These are phyloP conservation scores for Xenopus tropicalis DNA, from an alignment of 2,113 vertebrate genomes.

Conservation along the genomic window DNA sequence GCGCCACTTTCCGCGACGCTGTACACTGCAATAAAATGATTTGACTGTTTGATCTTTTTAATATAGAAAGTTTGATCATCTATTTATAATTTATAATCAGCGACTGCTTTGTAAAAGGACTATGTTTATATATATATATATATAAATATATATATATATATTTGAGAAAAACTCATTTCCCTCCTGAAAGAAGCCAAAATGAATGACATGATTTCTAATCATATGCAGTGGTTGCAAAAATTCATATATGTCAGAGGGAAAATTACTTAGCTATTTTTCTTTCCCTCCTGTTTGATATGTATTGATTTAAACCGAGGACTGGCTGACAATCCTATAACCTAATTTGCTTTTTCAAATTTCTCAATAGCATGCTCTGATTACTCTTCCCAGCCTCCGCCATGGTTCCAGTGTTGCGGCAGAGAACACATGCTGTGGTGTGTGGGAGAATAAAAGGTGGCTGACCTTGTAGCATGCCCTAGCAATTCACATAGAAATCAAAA, in stretches of 20 bases:
- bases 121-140: background rate
- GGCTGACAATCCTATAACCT: constrained; percentile 31
- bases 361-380: constrained; percentile 32
- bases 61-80: background rate
- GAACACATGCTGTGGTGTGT: constrained; percentile 57
- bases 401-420: constrained; percentile 33
- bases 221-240: constrained; percentile 31
- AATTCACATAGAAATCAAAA: constrained; percentile 51
- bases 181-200: constrained; percentile 5
- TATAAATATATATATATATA: background rate
- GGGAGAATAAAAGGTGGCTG: constrained; percentile 67
- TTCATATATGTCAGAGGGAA: constrained; percentile 21
- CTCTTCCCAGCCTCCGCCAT: constrained; percentile 12
- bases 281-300: constrained; percentile 21
- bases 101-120: constrained; percentile 4
- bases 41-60: background rate
- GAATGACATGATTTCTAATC: constrained; percentile 25
- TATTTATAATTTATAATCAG: background rate
- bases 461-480: constrained; percentile 46
- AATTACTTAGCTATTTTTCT: constrained; percentile 24
- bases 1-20: background rate
- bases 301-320: constrained; percentile 27
- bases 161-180: constrained; percentile 21
- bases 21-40: background rate
- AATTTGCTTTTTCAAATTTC: constrained; percentile 32